A percentile compares a stretch with the other conserved stretches of the same genome.
Evolutionary conservation across 2,888 invertebrate species (phyloP).

Genomic region (Xylota segnis): DNA sequence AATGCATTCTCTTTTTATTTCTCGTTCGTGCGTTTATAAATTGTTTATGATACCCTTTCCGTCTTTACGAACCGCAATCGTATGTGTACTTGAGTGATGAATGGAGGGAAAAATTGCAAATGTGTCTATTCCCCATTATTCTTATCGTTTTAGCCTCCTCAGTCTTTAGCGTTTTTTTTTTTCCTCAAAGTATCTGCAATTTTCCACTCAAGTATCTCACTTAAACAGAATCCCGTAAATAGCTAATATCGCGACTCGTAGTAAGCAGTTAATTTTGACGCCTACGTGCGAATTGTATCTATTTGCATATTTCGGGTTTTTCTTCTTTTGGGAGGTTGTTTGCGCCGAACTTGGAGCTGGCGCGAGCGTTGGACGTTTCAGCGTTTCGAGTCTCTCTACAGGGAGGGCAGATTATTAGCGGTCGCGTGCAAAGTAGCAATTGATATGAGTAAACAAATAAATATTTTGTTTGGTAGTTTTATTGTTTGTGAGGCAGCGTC

Average conservation of each 20-base stretch:
- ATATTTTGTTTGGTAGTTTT: slow-evolving; percentile 6
- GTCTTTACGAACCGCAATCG: slow-evolving; percentile 39
- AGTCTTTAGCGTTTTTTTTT: slow-evolving; percentile 1
- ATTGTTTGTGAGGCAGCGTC: not conserved
- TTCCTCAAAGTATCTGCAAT: slow-evolving; percentile 21
- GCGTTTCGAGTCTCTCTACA: not conserved
- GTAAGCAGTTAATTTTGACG: slow-evolving; percentile 21
- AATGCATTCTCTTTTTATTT: not conserved
- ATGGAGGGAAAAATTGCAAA: slow-evolving; percentile 2
- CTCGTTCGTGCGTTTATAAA: slow-evolving; percentile 20
- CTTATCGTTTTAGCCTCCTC: slow-evolving; percentile 11
- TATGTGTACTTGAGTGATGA: slow-evolving; percentile 32
- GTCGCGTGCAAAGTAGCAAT: slow-evolving; percentile 57
- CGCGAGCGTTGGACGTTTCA: slow-evolving; percentile 11
- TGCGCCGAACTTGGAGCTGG: slow-evolving; percentile 37
- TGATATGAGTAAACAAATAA: slow-evolving; percentile 24
- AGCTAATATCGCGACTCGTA: slow-evolving; percentile 21
- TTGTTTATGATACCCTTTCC: slow-evolving; percentile 16
- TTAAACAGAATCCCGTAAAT: slow-evolving; percentile 23
- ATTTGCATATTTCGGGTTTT: slow-evolving; percentile 46
- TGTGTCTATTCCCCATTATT: slow-evolving; percentile 3
- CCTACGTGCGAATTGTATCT: slow-evolving; percentile 27
- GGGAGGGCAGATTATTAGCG: slow-evolving; percentile 27
- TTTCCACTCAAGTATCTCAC: slow-evolving; percentile 24
- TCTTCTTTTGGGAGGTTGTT: slow-evolving; percentile 1